Base-by-base conservation (phyloP, 2,113 vertebrate species). In the Butorides virescens region DNA sequence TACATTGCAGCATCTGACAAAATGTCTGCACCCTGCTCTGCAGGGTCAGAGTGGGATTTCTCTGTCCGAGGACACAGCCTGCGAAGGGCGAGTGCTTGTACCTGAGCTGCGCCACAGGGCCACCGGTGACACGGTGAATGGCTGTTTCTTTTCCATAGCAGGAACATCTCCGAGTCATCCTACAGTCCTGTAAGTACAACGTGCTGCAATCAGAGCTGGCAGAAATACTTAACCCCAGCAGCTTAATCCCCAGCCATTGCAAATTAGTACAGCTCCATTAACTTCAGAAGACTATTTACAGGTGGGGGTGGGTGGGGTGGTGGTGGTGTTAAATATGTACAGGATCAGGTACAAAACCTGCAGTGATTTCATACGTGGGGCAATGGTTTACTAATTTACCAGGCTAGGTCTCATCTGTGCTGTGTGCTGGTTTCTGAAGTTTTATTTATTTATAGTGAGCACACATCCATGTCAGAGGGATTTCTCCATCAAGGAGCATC, bases 261-360 rank as follows among this genome's bases (percentile, higher is more conserved):
- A 68, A 95, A 97, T 95, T 91, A 96, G 89, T 25, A 74, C 65
- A 94, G 96, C 86, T 65, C 84, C 94, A 89, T 93, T 92, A 91
- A 87, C 89, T 84, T 74, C 73, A 30, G 76, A 63, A 80, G 80
- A 44, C 89, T 92, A 0, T 86, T 95, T 91, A 89, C 86, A 75
- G 37, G 73, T n/a, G 68, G 76, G 52, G 61, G 39, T 39, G 39
- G n/a, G n/a, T n/a, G n/a, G n/a, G n/a, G n/a, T n/a, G n/a, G n/a
- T n/a, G n/a, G n/a, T n/a, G n/a, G n/a, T 42, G 39, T 91, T 77
- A 84, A 81, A 89, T 59, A 63, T 7, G 17, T 19, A 63, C 37
- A 13, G 89, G 47, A 92, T 36, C 84, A 52, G 70, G 76, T 83
- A 74, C 61, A 86, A 86, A 96, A 92, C 63, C 82, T 70, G 95